Evolutionary conservation across 92 coral and sea anemone genomes (phyloP).

Genomic region (Zoanthus solanderi): DNA sequence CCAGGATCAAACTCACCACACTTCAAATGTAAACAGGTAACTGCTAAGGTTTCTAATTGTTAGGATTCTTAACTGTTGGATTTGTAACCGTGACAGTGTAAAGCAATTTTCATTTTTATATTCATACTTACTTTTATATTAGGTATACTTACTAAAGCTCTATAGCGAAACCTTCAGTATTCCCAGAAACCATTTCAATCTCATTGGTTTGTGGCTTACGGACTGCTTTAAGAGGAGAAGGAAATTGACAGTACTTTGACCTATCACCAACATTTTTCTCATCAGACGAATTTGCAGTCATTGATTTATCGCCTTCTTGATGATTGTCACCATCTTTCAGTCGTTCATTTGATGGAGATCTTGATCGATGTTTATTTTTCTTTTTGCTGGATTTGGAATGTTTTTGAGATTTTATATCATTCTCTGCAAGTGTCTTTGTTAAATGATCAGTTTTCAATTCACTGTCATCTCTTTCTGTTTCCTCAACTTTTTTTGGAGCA

Average conservation of each 20-base stretch:
- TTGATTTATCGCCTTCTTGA: constrained; percentile 21
- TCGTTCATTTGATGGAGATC: constrained; percentile 73
- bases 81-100: neutral
- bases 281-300: constrained; percentile 40
- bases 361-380: constrained; percentile 66
- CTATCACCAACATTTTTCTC: constrained; percentile 80
- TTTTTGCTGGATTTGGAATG: constrained; percentile 47
- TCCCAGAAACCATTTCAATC: constrained; percentile 66
- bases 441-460: constrained; percentile 18
- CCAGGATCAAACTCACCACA: no score
- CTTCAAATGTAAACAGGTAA: no score
- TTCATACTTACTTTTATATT: neutral
- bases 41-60: neutral
- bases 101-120: neutral
- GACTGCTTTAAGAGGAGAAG: constrained; percentile 73
- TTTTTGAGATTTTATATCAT: constrained; percentile 32
- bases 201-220: constrained; percentile 57
- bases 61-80: no score
- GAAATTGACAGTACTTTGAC: constrained; percentile 86
- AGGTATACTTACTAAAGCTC: constrained; percentile 68
- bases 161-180: constrained; percentile 55
- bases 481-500: constrained; percentile 21
- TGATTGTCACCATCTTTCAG: constrained; percentile 10
- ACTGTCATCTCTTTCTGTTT: neutral
- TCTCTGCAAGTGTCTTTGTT: neutral